phyloP scores from a whole-genome alignment of 2,888 invertebrate species.

The Elmis aenea region DNA sequence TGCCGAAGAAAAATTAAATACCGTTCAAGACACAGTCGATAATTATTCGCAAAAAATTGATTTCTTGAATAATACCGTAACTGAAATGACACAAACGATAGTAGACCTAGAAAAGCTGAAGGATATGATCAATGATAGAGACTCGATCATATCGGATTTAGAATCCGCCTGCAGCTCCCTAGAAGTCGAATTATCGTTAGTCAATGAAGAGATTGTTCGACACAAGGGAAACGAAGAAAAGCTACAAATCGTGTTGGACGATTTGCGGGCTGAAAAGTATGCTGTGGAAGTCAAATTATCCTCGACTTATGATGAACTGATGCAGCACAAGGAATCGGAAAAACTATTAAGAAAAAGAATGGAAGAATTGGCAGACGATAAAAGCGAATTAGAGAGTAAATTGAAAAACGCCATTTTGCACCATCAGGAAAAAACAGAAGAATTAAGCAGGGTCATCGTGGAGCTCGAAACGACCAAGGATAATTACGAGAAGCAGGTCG shows the following conservation, averaged over 20 bases:
- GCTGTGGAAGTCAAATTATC: background rate
- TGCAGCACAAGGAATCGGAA: background rate
- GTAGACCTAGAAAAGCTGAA: constrained; percentile 14
- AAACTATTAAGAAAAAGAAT: background rate
- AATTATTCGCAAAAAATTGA: constrained; percentile 15
- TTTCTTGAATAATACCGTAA: constrained; percentile 9
- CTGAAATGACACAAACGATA: constrained; percentile 15
- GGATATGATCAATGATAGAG: background rate
- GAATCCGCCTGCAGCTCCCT: constrained; percentile 1
- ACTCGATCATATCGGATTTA: background rate
- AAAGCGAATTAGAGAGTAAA: no score
- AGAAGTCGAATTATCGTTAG: constrained; percentile 4
- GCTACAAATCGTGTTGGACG: background rate
- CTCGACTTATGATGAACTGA: background rate
- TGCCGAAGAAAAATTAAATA: constrained; percentile 9
- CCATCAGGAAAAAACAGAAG: background rate
- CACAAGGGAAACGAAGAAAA: constrained; percentile 6
- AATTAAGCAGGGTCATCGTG: constrained; percentile 2
- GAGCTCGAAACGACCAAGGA: constrained; percentile 4
- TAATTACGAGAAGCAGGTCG: no score
- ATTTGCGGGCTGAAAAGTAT: constrained; percentile 1
- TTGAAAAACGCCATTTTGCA: no score
- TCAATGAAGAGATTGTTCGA: constrained; percentile 10
- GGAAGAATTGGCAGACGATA: no score
- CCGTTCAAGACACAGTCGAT: constrained; percentile 12